Evolutionary conservation across 1,140 invertebrate genomes (phyloP).

Genomic region (Camponotus floridanus): DNA sequence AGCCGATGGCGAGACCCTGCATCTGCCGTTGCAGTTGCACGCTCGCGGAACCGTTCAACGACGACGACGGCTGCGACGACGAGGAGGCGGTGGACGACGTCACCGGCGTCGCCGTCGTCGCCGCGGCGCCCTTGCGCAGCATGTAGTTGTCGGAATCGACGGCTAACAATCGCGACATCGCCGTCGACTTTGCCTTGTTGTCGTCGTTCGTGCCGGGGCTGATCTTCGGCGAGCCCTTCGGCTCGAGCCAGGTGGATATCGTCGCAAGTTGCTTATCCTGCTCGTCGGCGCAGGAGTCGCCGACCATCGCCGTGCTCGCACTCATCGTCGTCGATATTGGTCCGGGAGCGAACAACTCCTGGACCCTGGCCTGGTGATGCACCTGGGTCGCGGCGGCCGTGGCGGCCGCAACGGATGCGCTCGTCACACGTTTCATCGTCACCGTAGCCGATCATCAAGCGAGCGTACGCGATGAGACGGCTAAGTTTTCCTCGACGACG

Average conservation of each 20-base stretch:
- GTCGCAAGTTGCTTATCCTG: conserved; percentile 70
- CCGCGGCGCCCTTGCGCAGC: conserved; percentile 83
- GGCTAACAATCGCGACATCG: conserved; percentile 83
- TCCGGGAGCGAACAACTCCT: conserved; percentile 61
- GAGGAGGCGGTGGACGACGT: conserved; percentile 46
- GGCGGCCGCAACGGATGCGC: conserved; percentile 76
- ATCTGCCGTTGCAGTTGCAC: conserved; percentile 48
- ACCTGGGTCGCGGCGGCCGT: conserved; percentile 74
- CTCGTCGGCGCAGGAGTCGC: conserved; percentile 63
- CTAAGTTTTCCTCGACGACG: conserved; percentile 72
- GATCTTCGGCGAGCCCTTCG: conserved; percentile 65
- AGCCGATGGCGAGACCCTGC: conserved; percentile 27
- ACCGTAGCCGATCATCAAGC: conserved; percentile 56
- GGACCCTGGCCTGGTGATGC: conserved; percentile 69
- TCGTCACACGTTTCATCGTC: conserved; percentile 80
- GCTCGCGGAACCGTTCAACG: conserved; percentile 23
- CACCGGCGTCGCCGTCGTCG: conserved; percentile 48
- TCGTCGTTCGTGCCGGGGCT: conserved; percentile 58
- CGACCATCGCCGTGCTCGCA: conserved; percentile 46
- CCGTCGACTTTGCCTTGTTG: conserved; percentile 78
- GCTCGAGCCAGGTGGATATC: conserved; percentile 69
- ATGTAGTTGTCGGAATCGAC: conserved; percentile 89
- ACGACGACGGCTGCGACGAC: conserved; percentile 1
- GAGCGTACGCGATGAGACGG: conserved; percentile 21
- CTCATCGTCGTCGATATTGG: conserved; percentile 15